Percentiles rank a stretch among this genome's conserved stretches.
These are phyloP conservation scores for Himalopsyche anomala DNA, from an alignment of 2,888 invertebrate species.

Conservation along the genomic window DNA sequence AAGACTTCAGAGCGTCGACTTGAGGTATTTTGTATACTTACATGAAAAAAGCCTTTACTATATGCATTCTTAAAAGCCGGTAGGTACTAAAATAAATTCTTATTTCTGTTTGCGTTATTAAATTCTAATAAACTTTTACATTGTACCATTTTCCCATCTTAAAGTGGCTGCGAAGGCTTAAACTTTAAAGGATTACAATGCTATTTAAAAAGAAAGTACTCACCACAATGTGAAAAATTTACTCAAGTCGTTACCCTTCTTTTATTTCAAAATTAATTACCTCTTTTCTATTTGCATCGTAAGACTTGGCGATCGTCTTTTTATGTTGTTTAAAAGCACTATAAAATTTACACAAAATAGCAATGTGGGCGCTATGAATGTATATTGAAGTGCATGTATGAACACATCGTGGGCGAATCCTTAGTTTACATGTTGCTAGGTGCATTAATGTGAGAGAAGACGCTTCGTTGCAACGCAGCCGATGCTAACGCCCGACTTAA, in stretches of 20 bases:
- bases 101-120: neutral
- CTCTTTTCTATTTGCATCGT: slow-evolving; percentile 6
- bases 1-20: no score
- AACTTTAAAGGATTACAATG: slow-evolving; percentile 5
- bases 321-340: neutral
- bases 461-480: neutral
- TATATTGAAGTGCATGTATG: neutral
- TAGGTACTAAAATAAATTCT: no score
- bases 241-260: neutral
- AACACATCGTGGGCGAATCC: neutral
- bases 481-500: neutral
- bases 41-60: no score
- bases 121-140: neutral
- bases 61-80: no score
- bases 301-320: slow-evolving; percentile 3
- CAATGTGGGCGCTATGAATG: neutral
- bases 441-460: neutral
- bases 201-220: slow-evolving; percentile 18
- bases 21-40: no score
- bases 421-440: neutral
- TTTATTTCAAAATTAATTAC: slow-evolving; percentile 34
- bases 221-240: neutral
- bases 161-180: neutral
- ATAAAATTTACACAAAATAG: neutral
- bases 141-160: neutral